phyloP scores from a whole-genome alignment of 2,113 vertebrate genomes.

The Sclerurus mexicanus region DNA sequence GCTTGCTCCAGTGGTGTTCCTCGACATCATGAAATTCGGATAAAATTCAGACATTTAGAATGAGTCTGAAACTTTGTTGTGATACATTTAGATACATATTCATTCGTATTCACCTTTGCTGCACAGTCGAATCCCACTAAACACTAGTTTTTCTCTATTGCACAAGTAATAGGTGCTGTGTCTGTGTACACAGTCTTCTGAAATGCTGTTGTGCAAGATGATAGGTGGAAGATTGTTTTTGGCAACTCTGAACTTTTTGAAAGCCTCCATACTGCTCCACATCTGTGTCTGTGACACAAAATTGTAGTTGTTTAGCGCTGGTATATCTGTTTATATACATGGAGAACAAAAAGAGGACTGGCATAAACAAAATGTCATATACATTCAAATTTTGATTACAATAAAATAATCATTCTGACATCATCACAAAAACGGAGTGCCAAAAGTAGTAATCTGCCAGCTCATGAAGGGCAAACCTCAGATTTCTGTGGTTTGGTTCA shows the following conservation, averaged over 20 bases:
- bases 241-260: constrained; percentile 7
- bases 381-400: constrained; percentile 68
- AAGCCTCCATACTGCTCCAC: constrained; percentile 38
- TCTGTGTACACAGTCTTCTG: neutral
- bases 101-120: neutral
- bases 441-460: constrained; percentile 52
- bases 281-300: constrained; percentile 63
- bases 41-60: neutral
- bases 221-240: constrained; percentile 57
- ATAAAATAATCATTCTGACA: constrained; percentile 70
- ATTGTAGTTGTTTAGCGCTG: constrained; percentile 61
- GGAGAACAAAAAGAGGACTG: constrained; percentile 69
- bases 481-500: constrained; percentile 35
- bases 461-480: constrained; percentile 21
- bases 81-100: neutral
- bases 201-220: neutral
- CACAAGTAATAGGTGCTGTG: neutral
- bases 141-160: neutral
- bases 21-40: neutral
- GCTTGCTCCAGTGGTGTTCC: neutral
- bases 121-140: neutral
- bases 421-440: constrained; percentile 18
- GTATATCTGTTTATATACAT: constrained; percentile 69
- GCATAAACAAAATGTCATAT: constrained; percentile 74
- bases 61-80: neutral